A percentile compares a stretch with the other conserved stretches of the same genome.
These are phyloP conservation scores for Hoplostethus atlanticus DNA, from an alignment of 2,797 vertebrate genomes.

Conservation along the genomic window DNA sequence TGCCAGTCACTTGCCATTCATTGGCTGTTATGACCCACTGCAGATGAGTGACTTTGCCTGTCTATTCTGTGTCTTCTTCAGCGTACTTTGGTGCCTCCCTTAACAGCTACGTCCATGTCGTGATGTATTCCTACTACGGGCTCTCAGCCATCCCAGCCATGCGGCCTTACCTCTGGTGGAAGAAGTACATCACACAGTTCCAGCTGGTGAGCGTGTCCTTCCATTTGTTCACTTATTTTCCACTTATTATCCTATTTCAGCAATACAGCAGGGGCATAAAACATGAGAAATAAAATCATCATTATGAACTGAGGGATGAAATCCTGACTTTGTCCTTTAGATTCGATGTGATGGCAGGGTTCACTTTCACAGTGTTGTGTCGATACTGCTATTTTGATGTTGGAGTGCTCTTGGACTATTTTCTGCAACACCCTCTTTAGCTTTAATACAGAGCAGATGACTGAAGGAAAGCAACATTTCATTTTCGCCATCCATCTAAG, in stretches of 20 bases:
- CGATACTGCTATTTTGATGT: slow-evolving; percentile 11
- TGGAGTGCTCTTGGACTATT: slow-evolving; percentile 3
- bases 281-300: not conserved
- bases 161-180: slow-evolving; percentile 98
- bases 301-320: not conserved
- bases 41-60: slow-evolving; percentile 22
- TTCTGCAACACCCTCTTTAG: slow-evolving; percentile 14
- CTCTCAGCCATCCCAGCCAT: slow-evolving; percentile 93
- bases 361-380: not conserved
- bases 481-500: slow-evolving; percentile 18
- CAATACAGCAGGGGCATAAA: not conserved
- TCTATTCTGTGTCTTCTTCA: slow-evolving; percentile 66
- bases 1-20: not conserved
- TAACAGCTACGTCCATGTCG: slow-evolving; percentile 97
- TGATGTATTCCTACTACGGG: slow-evolving; percentile 99
- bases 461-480: slow-evolving; percentile 1
- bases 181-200: slow-evolving; percentile 98
- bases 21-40: not conserved
- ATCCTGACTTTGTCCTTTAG: not conserved
- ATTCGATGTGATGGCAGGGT: not conserved
- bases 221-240: not conserved
- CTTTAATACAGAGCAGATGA: slow-evolving; percentile 2
- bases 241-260: not conserved
- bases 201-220: slow-evolving; percentile 90
- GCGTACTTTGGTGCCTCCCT: slow-evolving; percentile 95